These are phyloP conservation scores for Eremophila alpestris DNA, from an alignment of 2,797 vertebrate species.

Conservation along the genomic window DNA sequence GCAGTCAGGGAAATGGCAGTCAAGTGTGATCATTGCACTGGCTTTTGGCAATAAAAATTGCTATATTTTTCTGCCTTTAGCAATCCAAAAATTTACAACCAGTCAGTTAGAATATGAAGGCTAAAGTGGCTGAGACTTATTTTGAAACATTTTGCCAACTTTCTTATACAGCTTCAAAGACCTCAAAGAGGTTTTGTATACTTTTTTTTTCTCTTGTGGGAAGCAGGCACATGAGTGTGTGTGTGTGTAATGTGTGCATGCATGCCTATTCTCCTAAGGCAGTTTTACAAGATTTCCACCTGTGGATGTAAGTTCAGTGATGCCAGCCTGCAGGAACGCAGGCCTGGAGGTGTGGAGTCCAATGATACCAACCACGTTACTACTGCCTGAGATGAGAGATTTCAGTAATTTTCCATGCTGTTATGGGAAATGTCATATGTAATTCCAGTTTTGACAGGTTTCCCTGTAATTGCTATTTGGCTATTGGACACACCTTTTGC, in stretches of 20 bases:
- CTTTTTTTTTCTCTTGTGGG: background rate
- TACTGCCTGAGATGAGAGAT: background rate
- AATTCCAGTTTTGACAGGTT: slow-evolving; percentile 33
- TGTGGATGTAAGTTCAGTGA: background rate
- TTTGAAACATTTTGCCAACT: background rate
- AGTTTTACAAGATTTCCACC: background rate
- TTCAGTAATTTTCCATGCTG: background rate
- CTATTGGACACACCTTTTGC: background rate
- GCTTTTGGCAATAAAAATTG: background rate
- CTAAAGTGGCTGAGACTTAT: rapidly evolving
- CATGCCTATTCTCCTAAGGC: background rate
- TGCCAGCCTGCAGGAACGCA: background rate
- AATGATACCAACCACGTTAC: rapidly evolving
- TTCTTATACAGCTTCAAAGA: background rate
- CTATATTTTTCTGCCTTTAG: background rate
- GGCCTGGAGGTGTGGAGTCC: background rate
- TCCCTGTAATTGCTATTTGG: background rate
- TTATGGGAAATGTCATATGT: background rate
- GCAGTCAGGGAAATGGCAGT: background rate
- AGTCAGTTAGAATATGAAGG: background rate
- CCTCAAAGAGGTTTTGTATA: background rate
- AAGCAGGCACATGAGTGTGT: rapidly evolving
- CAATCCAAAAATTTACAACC: background rate
- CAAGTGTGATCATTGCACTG: background rate
- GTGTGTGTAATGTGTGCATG: too few species aligned